These are phyloP conservation scores for Rana temporaria DNA, from an alignment of 2,113 vertebrate genomes.

Conservation along the genomic window DNA sequence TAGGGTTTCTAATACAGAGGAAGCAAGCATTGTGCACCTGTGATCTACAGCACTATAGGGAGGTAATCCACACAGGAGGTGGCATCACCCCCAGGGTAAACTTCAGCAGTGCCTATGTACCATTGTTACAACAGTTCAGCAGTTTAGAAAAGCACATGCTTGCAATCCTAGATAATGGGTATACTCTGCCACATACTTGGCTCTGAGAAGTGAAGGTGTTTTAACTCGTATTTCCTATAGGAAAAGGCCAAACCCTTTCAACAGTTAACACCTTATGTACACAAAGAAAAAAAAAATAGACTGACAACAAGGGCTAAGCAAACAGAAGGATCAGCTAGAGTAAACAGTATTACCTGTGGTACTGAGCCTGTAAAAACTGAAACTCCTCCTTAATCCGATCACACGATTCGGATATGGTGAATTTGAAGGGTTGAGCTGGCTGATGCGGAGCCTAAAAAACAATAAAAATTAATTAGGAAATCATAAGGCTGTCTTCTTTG, in stretches of 20 bases:
- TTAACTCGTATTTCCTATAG: slow-evolving; percentile 57
- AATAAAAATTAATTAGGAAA: slow-evolving; percentile 69
- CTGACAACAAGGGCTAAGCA: slow-evolving; percentile 61
- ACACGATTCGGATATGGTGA: slow-evolving; percentile 94
- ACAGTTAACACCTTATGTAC: slow-evolving; percentile 55
- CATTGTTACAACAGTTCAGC: slow-evolving; percentile 49
- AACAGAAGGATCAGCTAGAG: slow-evolving; percentile 65
- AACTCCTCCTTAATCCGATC: slow-evolving; percentile 98
- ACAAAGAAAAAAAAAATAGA: slow-evolving; percentile 44
- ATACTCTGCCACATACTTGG: slow-evolving; percentile 44
- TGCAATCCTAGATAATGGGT: slow-evolving; percentile 47
- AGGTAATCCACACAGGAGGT: slow-evolving; percentile 44
- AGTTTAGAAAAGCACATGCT: slow-evolving; percentile 50
- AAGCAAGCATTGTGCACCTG: slow-evolving; percentile 27
- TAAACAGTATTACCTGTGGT: slow-evolving; percentile 88
- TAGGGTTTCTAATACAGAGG: slow-evolving; percentile 19
- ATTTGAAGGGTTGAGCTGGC: slow-evolving; percentile 95
- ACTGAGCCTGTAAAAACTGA: slow-evolving; percentile 95
- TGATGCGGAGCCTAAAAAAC: slow-evolving; percentile 88
- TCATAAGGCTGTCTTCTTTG: slow-evolving; percentile 8
- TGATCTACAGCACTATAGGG: slow-evolving; percentile 45
- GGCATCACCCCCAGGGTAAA: slow-evolving; percentile 44
- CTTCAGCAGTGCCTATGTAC: slow-evolving; percentile 7
- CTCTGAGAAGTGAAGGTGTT: slow-evolving; percentile 52
- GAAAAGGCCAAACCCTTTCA: slow-evolving; percentile 56